Base-by-base conservation (phyloP, 2,113 vertebrate species). In the Progne subis region DNA sequence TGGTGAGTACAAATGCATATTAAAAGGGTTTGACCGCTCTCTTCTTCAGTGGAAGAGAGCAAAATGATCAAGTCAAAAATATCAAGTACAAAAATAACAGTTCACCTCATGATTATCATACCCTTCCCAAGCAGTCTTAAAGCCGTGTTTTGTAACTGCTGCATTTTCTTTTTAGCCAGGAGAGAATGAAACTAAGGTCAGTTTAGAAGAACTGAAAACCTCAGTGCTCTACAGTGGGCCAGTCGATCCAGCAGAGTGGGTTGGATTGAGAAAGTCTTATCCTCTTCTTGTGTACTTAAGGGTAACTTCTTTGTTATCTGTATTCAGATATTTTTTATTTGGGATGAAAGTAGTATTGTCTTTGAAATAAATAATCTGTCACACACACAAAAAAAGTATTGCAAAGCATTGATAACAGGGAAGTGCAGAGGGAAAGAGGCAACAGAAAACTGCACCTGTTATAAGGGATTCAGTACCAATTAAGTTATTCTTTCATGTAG, bases 221-320 rank as follows among this genome's bases (percentile, higher is more conserved):
- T 99, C 99, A 41, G 82, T 98, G 37, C 98, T 99, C 63, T 99
- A 99, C 94, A 97, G 82, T 1, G 91, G 83, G 1, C 94, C 95
- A 1, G 97, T 99, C 59, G 99, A 99, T 91, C 99, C 99, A 46
- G 97, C 98, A 3, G 98, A 99, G 94, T 99, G 99, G 99, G 98
- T 99, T 34, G 99, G 99, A 94, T 96, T 99, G 83, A 96, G 94
- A 72, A 99, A 99, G 95, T 97, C 97, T 15, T 44, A 96, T 5
- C 98, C 99, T 16, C 94, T 99, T 84, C 98, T 99, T 64, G 98
- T 98, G 31, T 99, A 99, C 91, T 98, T 99, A 80, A 98, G 99
- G 98, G 99, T 99, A 98, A 99, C 84, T 71, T 26, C 65, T 94
- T 34, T 77, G 49, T 67, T 81, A 8, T 82, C 37, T 76, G 1